Evolutionary conservation across 2,113 vertebrate genomes (phyloP).

Genomic region (Sisor rabdophorus): DNA sequence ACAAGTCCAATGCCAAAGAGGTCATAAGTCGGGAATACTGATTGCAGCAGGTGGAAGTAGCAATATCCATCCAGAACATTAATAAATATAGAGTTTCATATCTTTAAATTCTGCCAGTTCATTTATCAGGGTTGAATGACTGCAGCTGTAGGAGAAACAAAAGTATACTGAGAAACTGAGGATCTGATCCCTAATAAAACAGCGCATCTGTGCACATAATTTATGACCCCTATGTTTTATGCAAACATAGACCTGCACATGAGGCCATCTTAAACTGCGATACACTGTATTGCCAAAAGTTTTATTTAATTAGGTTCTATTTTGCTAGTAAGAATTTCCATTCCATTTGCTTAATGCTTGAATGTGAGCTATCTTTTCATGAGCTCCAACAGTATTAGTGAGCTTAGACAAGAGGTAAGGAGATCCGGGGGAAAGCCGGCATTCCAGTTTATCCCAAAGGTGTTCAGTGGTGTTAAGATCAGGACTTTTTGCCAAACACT

Average conservation of each 20-base stretch:
- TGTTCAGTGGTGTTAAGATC: no score
- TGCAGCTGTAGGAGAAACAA: slow-evolving; percentile 33
- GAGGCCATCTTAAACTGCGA: slow-evolving; percentile 14
- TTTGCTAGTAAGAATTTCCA: no score
- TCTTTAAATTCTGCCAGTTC: slow-evolving; percentile 27
- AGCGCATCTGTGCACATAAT: slow-evolving; percentile 25
- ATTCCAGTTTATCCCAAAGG: no score
- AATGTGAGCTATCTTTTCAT: no score
- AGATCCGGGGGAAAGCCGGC: no score
- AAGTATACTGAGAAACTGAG: slow-evolving; percentile 7
- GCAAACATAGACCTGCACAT: slow-evolving; percentile 1
- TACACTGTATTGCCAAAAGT: background rate
- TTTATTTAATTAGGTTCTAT: no score
- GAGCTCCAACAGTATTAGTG: no score
- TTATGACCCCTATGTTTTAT: slow-evolving; percentile 20
- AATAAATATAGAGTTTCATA: slow-evolving; percentile 42
- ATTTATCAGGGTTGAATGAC: slow-evolving; percentile 45
- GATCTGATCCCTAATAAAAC: background rate
- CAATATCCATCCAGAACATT: slow-evolving; percentile 39
- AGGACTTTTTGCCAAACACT: no score
- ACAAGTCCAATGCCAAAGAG: slow-evolving; percentile 1
- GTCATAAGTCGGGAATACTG: slow-evolving; percentile 33
- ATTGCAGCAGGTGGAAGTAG: slow-evolving; percentile 37
- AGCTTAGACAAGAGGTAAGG: no score
- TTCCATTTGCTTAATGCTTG: no score